phyloP scores from a whole-genome alignment of 2,797 vertebrate species.

The Setipinna tenuifilis region DNA sequence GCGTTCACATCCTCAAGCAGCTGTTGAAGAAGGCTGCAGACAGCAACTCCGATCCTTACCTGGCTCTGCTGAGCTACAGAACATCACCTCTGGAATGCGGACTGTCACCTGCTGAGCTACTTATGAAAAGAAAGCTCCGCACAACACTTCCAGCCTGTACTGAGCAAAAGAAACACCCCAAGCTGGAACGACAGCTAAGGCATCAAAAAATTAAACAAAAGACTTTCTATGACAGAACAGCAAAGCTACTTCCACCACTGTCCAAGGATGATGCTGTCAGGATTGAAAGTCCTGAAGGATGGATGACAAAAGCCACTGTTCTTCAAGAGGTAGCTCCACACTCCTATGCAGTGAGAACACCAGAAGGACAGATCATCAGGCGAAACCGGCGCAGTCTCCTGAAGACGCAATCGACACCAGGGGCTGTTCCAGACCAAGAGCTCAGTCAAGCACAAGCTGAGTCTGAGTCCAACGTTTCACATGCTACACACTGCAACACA shows the following conservation, averaged over 20 bases:
- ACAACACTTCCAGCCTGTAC: neutral
- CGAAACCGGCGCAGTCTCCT: no score
- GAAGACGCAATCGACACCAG: conserved; percentile 16
- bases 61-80: conserved; percentile 46
- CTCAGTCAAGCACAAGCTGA: no score
- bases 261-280: conserved; percentile 20
- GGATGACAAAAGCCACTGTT: conserved; percentile 28
- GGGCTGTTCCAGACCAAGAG: conserved; percentile 27
- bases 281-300: conserved; percentile 36
- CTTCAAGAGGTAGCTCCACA: conserved; percentile 32
- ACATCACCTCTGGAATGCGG: conserved; percentile 39
- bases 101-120: conserved; percentile 44
- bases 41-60: conserved; percentile 39
- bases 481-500: no score
- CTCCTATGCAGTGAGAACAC: conserved; percentile 21
- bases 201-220: conserved; percentile 20
- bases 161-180: conserved; percentile 14
- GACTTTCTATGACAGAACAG: conserved; percentile 31
- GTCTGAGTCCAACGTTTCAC: no score
- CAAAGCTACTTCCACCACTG: conserved; percentile 25
- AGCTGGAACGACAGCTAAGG: neutral
- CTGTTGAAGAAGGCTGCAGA: conserved; percentile 48
- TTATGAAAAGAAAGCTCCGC: conserved; percentile 8
- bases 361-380: conserved; percentile 35
- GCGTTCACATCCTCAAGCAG: conserved; percentile 47